Conservation (phyloP, 2,888 invertebrate species). For the Strigamia maritima region DNA sequence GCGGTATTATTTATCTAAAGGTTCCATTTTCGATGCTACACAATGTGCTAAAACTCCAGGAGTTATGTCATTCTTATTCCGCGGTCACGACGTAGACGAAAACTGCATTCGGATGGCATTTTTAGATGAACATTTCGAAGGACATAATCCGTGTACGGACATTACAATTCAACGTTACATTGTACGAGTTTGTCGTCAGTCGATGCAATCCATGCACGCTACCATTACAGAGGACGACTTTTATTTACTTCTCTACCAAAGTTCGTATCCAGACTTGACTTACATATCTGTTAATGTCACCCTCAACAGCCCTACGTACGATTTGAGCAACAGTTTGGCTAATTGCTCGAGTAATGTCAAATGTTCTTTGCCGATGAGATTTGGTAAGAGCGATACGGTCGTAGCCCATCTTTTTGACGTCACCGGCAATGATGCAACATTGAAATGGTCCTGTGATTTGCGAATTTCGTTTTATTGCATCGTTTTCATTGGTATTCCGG, state of each 20-base stretch:
- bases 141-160: slow-evolving; percentile 13
- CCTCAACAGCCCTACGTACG: neutral
- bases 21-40: neutral
- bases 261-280: neutral
- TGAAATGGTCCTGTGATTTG: neutral
- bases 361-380: neutral
- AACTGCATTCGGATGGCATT: neutral
- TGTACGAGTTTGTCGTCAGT: neutral
- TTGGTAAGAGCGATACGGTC: neutral
- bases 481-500: neutral
- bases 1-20: neutral
- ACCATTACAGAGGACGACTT: neutral
- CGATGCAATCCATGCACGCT: slow-evolving; percentile 22
- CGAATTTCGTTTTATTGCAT: neutral
- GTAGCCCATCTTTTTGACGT: neutral
- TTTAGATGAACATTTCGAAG: neutral
- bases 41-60: neutral
- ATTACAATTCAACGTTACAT: neutral
- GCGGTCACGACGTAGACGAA: slow-evolving; percentile 12
- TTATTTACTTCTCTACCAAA: neutral
- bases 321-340: slow-evolving; percentile 3
- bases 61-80: slow-evolving; percentile 19
- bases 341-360: neutral
- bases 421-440: neutral
- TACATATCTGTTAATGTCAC: neutral